These are phyloP conservation scores for Rhyacophila brunnea DNA, from an alignment of 1,140 invertebrate species.

Conservation along the genomic window DNA sequence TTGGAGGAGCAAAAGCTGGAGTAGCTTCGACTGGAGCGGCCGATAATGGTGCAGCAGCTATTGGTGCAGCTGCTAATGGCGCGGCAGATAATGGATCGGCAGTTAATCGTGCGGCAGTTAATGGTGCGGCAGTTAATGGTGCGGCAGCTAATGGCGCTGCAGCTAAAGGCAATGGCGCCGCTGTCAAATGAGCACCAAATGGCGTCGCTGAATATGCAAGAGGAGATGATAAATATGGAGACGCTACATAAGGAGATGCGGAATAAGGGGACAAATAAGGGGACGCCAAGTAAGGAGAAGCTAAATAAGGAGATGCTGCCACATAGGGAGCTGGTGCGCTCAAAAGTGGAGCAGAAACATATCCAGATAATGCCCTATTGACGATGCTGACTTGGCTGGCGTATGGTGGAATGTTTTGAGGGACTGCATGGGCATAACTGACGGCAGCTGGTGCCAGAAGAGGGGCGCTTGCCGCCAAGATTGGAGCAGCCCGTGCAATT, in stretches of 20 bases:
- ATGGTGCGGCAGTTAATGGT: constrained; percentile 23
- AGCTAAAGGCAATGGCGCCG: constrained; percentile 34
- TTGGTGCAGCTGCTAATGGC: constrained; percentile 36
- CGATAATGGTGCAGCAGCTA: constrained; percentile 32
- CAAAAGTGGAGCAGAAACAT: constrained; percentile 35
- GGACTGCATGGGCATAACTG: constrained; percentile 48
- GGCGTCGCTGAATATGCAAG: constrained; percentile 31
- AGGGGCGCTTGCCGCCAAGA: constrained; percentile 13
- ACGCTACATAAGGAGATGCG: constrained; percentile 20
- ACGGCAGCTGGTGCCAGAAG: constrained; percentile 42
- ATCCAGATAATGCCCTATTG: constrained; percentile 45
- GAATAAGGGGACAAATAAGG: constrained; percentile 18
- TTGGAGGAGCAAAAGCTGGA: constrained; percentile 13
- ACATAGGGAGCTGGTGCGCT: constrained; percentile 5
- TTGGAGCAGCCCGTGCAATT: constrained; percentile 30
- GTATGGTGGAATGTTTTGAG: constrained; percentile 57
- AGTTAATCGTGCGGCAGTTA: constrained; percentile 34
- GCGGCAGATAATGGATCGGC: constrained; percentile 37
- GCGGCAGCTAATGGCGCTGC: constrained; percentile 33
- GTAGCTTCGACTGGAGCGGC: constrained; percentile 33
- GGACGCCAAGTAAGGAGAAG: constrained; percentile 17
- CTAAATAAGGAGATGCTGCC: constrained; percentile 11
- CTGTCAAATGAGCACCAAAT: constrained; percentile 32
- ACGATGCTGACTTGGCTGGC: constrained; percentile 54
- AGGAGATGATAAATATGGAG: constrained; percentile 16